Conservation (phyloP, 2,797 vertebrate species). For the Thalassophryne amazonica region DNA sequence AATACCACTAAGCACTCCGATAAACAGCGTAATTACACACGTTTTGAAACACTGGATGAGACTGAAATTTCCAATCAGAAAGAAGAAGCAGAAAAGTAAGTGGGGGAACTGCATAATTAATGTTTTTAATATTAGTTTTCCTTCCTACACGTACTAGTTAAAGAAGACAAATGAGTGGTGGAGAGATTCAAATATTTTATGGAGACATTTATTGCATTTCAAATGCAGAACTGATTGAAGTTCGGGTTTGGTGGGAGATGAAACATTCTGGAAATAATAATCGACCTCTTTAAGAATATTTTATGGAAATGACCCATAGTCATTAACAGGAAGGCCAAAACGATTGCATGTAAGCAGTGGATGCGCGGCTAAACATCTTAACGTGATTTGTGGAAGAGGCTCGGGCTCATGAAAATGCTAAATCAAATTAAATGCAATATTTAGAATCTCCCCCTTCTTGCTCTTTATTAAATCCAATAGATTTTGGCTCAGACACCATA, state of each 20-base stretch:
- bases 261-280: conserved; percentile 78
- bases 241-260: conserved; percentile 71
- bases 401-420: conserved; percentile 78
- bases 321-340: conserved; percentile 72
- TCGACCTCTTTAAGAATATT: conserved; percentile 82
- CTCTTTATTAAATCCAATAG: conserved; percentile 46
- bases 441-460: conserved; percentile 54
- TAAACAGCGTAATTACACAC: conserved; percentile 74
- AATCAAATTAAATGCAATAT: conserved; percentile 82
- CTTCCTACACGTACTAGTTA: conserved; percentile 52
- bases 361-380: conserved; percentile 80
- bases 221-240: conserved; percentile 76
- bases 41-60: conserved; percentile 60
- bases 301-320: conserved; percentile 83
- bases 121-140: conserved; percentile 67
- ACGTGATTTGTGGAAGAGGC: conserved; percentile 76
- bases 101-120: conserved; percentile 52
- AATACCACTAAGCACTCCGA: conserved; percentile 64
- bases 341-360: conserved; percentile 67
- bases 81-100: conserved; percentile 19
- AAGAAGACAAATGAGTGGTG: conserved; percentile 64
- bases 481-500: conserved; percentile 15
- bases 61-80: conserved; percentile 60
- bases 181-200: conserved; percentile 70
- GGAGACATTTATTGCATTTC: conserved; percentile 75